These are phyloP conservation scores for Drosophila ficusphila DNA, from an alignment of 1,140 invertebrate genomes.

Conservation along the genomic window DNA sequence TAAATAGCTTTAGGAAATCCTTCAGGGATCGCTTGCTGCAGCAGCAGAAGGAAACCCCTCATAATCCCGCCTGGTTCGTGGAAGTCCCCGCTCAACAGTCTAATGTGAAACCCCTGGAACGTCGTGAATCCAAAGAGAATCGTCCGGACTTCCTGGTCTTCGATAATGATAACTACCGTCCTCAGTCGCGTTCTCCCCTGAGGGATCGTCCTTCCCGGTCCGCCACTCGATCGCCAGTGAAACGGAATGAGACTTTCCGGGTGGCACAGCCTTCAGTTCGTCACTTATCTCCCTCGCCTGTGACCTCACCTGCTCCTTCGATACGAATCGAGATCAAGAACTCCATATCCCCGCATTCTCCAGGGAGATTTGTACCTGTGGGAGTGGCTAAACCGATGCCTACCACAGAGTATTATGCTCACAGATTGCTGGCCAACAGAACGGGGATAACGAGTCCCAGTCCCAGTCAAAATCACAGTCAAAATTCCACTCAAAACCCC, in stretches of 20 bases:
- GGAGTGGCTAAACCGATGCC: slow-evolving; percentile 82
- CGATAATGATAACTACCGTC: slow-evolving; percentile 80
- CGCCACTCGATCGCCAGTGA: slow-evolving; percentile 75
- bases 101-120: not conserved
- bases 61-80: slow-evolving; percentile 83
- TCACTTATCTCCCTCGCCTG: slow-evolving; percentile 45
- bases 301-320: slow-evolving; percentile 30
- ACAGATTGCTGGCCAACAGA: slow-evolving; percentile 53
- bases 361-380: slow-evolving; percentile 74
- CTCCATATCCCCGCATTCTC: slow-evolving; percentile 74
- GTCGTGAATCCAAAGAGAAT: slow-evolving; percentile 65
- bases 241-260: slow-evolving; percentile 79
- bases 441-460: slow-evolving; percentile 1
- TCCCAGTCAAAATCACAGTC: not conserved
- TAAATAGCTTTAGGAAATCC: slow-evolving; percentile 82
- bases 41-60: slow-evolving; percentile 70
- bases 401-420: slow-evolving; percentile 64
- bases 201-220: slow-evolving; percentile 66
- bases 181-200: slow-evolving; percentile 73
- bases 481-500: no score
- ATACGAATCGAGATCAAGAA: slow-evolving; percentile 83
- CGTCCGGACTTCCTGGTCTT: slow-evolving; percentile 77
- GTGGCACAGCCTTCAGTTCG: slow-evolving; percentile 55
- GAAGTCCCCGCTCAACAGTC: slow-evolving; percentile 63
- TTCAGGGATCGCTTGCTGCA: slow-evolving; percentile 77